These are phyloP conservation scores for Pheosia gnoma DNA, from an alignment of 2,888 invertebrate species.

Conservation along the genomic window DNA sequence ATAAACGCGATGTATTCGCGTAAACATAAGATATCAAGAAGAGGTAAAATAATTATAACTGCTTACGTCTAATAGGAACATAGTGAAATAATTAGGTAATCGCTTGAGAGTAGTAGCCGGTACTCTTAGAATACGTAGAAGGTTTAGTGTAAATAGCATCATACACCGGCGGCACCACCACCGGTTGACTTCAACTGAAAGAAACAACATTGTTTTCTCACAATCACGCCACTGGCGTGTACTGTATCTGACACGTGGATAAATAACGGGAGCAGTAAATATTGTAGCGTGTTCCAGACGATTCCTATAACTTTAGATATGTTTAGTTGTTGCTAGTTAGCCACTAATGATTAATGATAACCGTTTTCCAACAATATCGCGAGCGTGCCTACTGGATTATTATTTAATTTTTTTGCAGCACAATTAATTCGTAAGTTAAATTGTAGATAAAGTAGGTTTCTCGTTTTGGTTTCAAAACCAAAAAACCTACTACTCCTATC, in stretches of 20 bases:
- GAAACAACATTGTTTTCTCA: conserved; percentile 23
- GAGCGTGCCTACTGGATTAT: neutral
- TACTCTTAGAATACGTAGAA: too few relatives aligned
- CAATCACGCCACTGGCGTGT: conserved; percentile 27
- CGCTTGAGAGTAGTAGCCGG: too few relatives aligned
- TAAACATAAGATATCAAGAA: too few relatives aligned
- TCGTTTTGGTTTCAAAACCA: too few relatives aligned
- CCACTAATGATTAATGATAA: conserved; percentile 16
- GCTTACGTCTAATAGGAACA: too few relatives aligned
- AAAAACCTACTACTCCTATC: too few relatives aligned
- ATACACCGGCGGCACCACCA: neutral
- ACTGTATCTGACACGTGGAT: conserved; percentile 28
- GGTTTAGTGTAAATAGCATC: neutral
- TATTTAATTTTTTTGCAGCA: neutral
- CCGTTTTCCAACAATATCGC: neutral
- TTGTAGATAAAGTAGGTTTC: too few relatives aligned
- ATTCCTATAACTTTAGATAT: conserved; percentile 6
- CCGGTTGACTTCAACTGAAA: neutral
- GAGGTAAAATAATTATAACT: too few relatives aligned
- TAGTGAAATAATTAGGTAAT: too few relatives aligned
- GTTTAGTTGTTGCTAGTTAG: neutral
- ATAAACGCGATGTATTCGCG: too few relatives aligned
- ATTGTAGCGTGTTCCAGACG: conserved; percentile 14
- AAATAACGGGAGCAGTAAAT: conserved; percentile 26
- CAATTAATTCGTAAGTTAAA: neutral